Base-by-base conservation (phyloP, 2,797 vertebrate species). In the Glyptemys insculpta region DNA sequence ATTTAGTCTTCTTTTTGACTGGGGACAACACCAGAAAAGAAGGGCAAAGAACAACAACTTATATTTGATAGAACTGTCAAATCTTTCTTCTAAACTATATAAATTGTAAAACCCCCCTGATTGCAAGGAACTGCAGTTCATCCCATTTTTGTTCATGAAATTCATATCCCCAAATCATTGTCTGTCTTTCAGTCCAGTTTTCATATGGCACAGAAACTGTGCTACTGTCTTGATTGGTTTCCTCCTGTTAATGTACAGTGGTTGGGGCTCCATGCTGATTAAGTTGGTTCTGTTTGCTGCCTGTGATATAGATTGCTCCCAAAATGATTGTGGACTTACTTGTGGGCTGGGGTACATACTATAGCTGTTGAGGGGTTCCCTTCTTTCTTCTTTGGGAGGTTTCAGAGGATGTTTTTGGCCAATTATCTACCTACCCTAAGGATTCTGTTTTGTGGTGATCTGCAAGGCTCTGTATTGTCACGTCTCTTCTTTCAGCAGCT, bases 131-230 rank as follows among this genome's bases (percentile, higher is more conserved):
- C 9, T 82, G 34, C 19, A 9, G 1, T 86, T 94, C 29, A 23
- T 74, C 37, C 85, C 5, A 5, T 54, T 84, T 87, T 87, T 53
- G 6, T 15, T 78, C 53, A 1, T 50, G 52, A 81, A 81, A 89
- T 37, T 79, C 5, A 47, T 82, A 10, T 6, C 8, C 37, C 1
- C 19, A 50, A 91, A 86, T 88, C 37, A 8, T 19, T 68, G 18
- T 56, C 31, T 14, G 1, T 52, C 79, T 59, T 82, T 79, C 50
- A 86, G 25, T 81, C 19, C 2, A 0, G 0, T 83, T 16, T 85
- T 96, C 87, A 31, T 87, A 81, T 91, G 8, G 6, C 65, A 27
- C 27, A 19, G 87, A 91, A 94, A 29, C 27, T 78, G 12, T 25
- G 12, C 14, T 49, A 5, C 7, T 90, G 0, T 41, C 1, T 62